Base-by-base conservation (phyloP, 1,140 invertebrate genomes). In the Drosophila ogumai region DNA sequence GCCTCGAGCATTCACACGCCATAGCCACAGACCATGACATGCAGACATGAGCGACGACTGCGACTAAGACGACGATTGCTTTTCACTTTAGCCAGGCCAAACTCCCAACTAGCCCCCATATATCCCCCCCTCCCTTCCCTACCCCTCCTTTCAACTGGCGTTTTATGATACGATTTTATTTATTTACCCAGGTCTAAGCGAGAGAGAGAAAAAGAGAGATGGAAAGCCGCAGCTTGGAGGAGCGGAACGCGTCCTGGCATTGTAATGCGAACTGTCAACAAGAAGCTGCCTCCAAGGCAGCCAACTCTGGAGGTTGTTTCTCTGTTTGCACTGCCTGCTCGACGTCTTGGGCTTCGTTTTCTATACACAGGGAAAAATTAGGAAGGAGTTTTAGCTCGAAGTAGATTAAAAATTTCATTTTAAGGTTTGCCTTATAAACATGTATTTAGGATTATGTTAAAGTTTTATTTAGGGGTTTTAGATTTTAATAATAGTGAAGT, bases 91-190 rank as follows among this genome's bases (percentile, higher is more conserved):
- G 61, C 44, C 56, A 58, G 58, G 36, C 73, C 50, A 43, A 55
- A 44, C 61, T 44, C 38, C 32, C 38, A 46, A 28, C 47, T 43
- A 36, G 10, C 43, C 36, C 22, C 3, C 63, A 59, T 50, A 13
- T 7, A 38, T 31, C 38, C 8, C 25, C 56, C 43, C 46, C n/a
- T 19, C 5, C n/a, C 54, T 28, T 46, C 44, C 36, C 25, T 47
- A 40, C 55, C 46, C 32, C 68, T 57, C 47, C 78, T 28, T 28
- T 32, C 50, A 60, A 72, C 76, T 81, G 66, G 38, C 73, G 56
- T 80, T 85, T 85, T 85, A 85, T 86, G 81, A 85, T 85, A 74
- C 82, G 82, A 86, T 86, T 85, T 85, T 85, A 87, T 86, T 86
- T 86, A 86, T 86, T 86, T 86, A 79, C 77, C 66, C 81, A 58